Conservation (phyloP, 2,797 vertebrate species). For the Trachurus trachurus region DNA sequence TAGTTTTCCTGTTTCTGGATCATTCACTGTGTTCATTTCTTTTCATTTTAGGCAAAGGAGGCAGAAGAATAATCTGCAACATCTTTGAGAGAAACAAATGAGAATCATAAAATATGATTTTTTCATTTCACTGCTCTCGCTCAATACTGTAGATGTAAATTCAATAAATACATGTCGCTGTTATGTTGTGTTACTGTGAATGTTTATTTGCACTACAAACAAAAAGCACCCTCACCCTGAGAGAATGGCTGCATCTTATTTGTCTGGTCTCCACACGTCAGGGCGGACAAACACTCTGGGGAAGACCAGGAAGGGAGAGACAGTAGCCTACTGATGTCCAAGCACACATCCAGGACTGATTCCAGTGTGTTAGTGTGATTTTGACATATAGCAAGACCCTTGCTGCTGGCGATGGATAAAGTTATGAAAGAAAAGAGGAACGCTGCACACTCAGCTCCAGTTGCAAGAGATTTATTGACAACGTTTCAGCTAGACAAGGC, state of each 20-base stretch:
- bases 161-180: slow-evolving; percentile 54
- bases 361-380: not conserved
- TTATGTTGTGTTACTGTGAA: slow-evolving; percentile 15
- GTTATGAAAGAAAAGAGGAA: too few relatives aligned
- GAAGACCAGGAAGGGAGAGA: not conserved
- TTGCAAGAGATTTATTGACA: too few relatives aligned
- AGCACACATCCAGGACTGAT: not conserved
- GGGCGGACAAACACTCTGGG: not conserved
- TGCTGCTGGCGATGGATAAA: too few relatives aligned
- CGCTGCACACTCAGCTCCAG: too few relatives aligned
- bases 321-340: not conserved
- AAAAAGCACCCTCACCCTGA: not conserved
- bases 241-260: not conserved
- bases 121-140: slow-evolving; percentile 48
- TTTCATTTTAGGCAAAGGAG: slow-evolving; percentile 77
- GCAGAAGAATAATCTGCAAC: slow-evolving; percentile 74
- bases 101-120: slow-evolving; percentile 83
- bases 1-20: not conserved
- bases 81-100: slow-evolving; percentile 24
- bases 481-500: too few relatives aligned
- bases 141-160: slow-evolving; percentile 42
- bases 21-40: slow-evolving; percentile 28
- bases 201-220: slow-evolving; percentile 29
- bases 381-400: too few relatives aligned
- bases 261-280: not conserved